These are phyloP conservation scores for Pimpla rufipes DNA, from an alignment of 2,888 invertebrate species.

Conservation along the genomic window DNA sequence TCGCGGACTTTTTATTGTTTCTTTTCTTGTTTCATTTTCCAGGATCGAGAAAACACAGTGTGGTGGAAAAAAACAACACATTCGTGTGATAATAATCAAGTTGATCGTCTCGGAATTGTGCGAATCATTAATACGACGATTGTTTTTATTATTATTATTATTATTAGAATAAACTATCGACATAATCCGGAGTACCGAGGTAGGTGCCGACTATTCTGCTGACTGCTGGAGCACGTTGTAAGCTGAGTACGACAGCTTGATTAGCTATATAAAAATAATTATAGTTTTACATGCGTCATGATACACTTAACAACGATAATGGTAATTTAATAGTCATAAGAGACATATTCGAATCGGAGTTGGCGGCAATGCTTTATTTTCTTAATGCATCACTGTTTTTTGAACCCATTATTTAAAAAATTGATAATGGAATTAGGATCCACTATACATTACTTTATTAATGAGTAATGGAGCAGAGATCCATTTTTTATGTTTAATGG, in stretches of 20 bases:
- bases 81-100: not conserved
- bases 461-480: too few relatives aligned
- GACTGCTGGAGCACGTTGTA: slow-evolving; percentile 69
- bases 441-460: too few relatives aligned
- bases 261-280: slow-evolving; percentile 54
- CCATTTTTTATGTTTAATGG: too few relatives aligned
- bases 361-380: too few relatives aligned
- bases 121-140: not conserved
- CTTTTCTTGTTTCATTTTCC: not conserved
- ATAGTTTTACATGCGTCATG: slow-evolving; percentile 22
- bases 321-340: not conserved
- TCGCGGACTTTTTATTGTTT: too few relatives aligned
- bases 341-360: not conserved
- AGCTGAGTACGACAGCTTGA: slow-evolving; percentile 71
- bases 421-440: too few relatives aligned
- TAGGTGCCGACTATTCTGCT: not conserved
- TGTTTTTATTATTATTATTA: slow-evolving; percentile 1
- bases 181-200: not conserved
- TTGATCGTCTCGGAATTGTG: not conserved
- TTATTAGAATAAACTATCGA: not conserved
- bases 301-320: too few relatives aligned
- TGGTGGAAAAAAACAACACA: not conserved
- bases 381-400: too few relatives aligned
- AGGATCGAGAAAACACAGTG: not conserved
- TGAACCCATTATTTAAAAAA: too few relatives aligned